These are phyloP conservation scores for Andrena dorsata DNA, from an alignment of 2,888 invertebrate genomes.

Conservation along the genomic window DNA sequence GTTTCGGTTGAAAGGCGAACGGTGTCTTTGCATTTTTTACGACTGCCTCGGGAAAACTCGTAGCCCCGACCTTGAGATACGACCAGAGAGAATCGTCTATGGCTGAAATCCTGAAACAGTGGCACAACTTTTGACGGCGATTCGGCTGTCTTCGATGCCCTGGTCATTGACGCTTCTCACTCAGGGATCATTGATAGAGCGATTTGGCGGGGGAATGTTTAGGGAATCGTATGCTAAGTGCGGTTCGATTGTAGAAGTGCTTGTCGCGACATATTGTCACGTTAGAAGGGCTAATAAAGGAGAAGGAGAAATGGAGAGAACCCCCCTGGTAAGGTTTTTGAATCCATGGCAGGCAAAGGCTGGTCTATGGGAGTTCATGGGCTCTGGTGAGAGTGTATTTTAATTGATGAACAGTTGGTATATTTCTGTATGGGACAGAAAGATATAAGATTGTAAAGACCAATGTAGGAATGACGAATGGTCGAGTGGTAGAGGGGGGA, in stretches of 20 bases:
- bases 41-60: not conserved
- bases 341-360: constrained; percentile 2
- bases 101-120: constrained; percentile 16
- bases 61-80: not conserved
- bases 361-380: not conserved
- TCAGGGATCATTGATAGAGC: constrained; percentile 68
- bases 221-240: constrained; percentile 26
- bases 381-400: constrained; percentile 6
- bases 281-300: not conserved
- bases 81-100: constrained; percentile 5
- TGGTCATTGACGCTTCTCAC: constrained; percentile 64
- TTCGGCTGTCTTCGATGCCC: constrained; percentile 44
- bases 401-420: not conserved
- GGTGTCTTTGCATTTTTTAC: constrained; percentile 16
- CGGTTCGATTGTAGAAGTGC: constrained; percentile 14
- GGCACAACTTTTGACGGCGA: constrained; percentile 36
- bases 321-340: too few relatives aligned
- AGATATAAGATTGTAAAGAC: not conserved
- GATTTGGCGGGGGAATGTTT: constrained; percentile 32
- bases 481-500: not conserved
- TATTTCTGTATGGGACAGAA: not conserved
- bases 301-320: not conserved
- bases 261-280: constrained; percentile 3
- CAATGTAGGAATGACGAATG: not conserved
- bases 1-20: constrained; percentile 2